These are phyloP conservation scores for Dendropsophus ebraccatus DNA, from an alignment of 2,113 vertebrate genomes.

Conservation along the genomic window DNA sequence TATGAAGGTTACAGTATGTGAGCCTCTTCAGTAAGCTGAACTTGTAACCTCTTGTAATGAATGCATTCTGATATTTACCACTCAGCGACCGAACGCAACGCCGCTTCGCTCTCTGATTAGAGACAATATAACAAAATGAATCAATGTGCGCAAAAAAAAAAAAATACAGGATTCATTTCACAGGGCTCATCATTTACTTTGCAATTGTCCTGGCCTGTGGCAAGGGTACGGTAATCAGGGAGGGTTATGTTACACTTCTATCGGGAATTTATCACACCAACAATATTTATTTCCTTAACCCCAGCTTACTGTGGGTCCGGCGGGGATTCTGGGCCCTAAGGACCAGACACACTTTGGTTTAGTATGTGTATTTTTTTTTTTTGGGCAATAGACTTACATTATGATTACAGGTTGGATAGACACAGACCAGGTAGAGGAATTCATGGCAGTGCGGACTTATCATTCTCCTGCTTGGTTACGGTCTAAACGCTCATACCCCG, in stretches of 20 bases:
- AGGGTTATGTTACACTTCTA: background rate
- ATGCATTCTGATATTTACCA: slow-evolving; percentile 36
- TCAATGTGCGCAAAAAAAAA: background rate
- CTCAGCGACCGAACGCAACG: background rate
- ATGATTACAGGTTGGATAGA: too few species aligned
- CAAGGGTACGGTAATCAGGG: background rate
- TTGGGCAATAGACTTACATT: too few species aligned
- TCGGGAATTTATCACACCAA: too few species aligned
- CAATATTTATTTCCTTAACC: too few species aligned
- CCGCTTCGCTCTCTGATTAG: background rate
- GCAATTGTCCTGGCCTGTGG: too few species aligned
- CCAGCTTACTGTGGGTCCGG: too few species aligned
- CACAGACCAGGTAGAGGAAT: too few species aligned
- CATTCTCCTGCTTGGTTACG: too few species aligned
- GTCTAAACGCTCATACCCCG: too few species aligned
- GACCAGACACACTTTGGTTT: too few species aligned
- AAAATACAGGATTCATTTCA: background rate
- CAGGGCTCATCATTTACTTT: background rate
- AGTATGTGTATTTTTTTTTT: background rate
- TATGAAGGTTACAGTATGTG: slow-evolving; percentile 57
- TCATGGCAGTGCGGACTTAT: too few species aligned
- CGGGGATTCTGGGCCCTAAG: too few species aligned
- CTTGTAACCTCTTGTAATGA: slow-evolving; percentile 29
- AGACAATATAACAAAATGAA: background rate
- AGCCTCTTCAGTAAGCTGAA: slow-evolving; percentile 46